phyloP scores from a whole-genome alignment of 2,888 invertebrate species.

The Helicoverpa assulta region DNA sequence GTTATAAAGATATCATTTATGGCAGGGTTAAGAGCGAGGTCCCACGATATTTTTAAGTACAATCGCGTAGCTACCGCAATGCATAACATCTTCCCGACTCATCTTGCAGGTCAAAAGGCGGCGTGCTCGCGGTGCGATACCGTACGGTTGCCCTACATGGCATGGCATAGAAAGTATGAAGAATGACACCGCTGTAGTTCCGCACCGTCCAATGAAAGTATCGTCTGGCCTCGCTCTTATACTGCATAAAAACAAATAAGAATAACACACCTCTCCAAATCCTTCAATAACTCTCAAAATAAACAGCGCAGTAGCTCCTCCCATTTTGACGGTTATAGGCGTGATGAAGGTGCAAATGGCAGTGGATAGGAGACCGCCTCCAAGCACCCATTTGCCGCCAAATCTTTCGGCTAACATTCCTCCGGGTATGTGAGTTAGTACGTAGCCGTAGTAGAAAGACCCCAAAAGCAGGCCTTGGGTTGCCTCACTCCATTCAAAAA shows the following conservation, averaged over 20 bases:
- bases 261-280: conserved; percentile 91
- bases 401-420: conserved; percentile 94
- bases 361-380: conserved; percentile 94
- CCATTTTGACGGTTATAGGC: conserved; percentile 92
- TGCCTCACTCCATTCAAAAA: conserved; percentile 92
- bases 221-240: background rate
- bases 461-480: conserved; percentile 94
- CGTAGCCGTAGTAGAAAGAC: conserved; percentile 96
- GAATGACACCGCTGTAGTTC: too few relatives aligned
- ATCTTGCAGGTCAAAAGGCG: too few relatives aligned
- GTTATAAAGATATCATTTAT: too few relatives aligned
- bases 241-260: background rate
- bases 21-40: too few relatives aligned
- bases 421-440: conserved; percentile 95
- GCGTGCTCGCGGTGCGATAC: too few relatives aligned
- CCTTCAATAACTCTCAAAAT: conserved; percentile 89
- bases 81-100: too few relatives aligned
- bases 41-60: too few relatives aligned
- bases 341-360: conserved; percentile 95
- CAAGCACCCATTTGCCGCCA: conserved; percentile 96
- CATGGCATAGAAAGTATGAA: too few relatives aligned
- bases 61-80: too few relatives aligned
- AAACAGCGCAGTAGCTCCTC: conserved; percentile 89
- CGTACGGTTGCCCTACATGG: too few relatives aligned
- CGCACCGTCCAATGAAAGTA: too few relatives aligned